Conservation (phyloP, 2,113 vertebrate species). For the Phyllostomus discolor region DNA sequence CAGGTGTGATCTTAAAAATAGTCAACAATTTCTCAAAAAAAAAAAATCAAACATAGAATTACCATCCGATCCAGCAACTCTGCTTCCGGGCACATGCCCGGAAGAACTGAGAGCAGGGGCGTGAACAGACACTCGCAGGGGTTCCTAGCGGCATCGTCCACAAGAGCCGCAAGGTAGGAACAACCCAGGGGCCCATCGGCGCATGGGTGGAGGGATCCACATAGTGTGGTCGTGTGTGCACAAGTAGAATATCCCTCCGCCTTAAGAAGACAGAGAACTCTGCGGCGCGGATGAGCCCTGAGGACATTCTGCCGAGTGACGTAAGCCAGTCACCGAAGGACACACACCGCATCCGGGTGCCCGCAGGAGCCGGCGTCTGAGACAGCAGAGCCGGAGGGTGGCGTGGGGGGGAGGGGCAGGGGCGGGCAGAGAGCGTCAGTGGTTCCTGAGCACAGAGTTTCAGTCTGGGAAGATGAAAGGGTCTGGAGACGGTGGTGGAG, state of each 20-base stretch:
- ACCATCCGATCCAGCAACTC: background rate
- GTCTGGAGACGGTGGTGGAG: background rate
- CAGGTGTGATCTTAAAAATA: background rate
- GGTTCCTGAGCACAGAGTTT: background rate
- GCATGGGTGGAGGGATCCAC: background rate
- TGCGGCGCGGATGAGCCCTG: background rate
- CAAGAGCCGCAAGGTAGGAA: background rate
- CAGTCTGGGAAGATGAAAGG: background rate
- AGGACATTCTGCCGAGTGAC: background rate
- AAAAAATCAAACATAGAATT: background rate
- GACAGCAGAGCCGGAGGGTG: background rate
- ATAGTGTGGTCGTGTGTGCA: background rate
- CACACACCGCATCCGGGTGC: background rate
- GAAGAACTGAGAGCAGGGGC: background rate
- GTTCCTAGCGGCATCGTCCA: background rate
- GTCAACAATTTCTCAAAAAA: background rate
- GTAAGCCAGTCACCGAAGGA: background rate
- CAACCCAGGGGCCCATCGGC: background rate
- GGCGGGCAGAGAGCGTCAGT: fast-evolving
- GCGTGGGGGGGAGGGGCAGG: background rate
- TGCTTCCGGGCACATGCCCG: background rate
- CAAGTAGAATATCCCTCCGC: too few species aligned
- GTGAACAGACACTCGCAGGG: background rate
- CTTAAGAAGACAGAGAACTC: background rate
- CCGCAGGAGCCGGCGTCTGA: background rate